Percentiles rank a stretch among this genome's conserved stretches.
Conservation (phyloP, 2,113 vertebrate species). For the Sminthopsis crassicaudata region DNA sequence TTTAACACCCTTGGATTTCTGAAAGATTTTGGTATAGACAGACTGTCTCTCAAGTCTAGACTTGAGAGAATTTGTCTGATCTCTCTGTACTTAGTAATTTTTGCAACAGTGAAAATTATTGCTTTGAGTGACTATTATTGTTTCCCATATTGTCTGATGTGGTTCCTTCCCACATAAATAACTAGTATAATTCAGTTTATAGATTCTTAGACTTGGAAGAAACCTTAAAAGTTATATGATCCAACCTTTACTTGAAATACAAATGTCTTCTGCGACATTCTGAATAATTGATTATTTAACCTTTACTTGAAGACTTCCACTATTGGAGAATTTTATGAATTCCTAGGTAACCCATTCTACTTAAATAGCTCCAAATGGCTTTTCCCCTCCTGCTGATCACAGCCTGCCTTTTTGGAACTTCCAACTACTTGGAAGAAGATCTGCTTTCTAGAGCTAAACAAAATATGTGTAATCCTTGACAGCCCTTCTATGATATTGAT, state of each 20-base stretch:
- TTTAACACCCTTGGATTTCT: neutral
- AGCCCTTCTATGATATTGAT: neutral
- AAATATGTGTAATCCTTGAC: neutral
- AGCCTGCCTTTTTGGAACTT: neutral
- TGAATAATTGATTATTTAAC: neutral
- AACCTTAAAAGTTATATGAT: neutral
- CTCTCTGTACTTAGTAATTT: constrained; percentile 42
- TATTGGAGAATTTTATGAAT: neutral
- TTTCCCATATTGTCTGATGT: constrained; percentile 1
- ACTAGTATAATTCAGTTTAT: neutral
- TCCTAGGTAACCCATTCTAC: neutral
- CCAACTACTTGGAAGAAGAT: neutral
- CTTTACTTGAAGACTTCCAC: neutral
- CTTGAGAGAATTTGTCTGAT: constrained; percentile 21
- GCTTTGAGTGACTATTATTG: neutral
- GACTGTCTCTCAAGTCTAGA: neutral
- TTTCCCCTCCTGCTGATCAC: neutral
- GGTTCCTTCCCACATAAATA: constrained; percentile 26
- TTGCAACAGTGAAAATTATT: constrained; percentile 39
- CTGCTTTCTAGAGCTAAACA: neutral
- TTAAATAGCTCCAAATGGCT: neutral
- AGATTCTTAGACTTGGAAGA: neutral
- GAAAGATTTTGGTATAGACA: neutral
- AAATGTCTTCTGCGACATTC: neutral
- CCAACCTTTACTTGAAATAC: neutral